A percentile compares a stretch with the other conserved stretches of the same genome.
Evolutionary conservation across 2,113 vertebrate species (phyloP).

Genomic region (Phalacrocorax brasilianus): DNA sequence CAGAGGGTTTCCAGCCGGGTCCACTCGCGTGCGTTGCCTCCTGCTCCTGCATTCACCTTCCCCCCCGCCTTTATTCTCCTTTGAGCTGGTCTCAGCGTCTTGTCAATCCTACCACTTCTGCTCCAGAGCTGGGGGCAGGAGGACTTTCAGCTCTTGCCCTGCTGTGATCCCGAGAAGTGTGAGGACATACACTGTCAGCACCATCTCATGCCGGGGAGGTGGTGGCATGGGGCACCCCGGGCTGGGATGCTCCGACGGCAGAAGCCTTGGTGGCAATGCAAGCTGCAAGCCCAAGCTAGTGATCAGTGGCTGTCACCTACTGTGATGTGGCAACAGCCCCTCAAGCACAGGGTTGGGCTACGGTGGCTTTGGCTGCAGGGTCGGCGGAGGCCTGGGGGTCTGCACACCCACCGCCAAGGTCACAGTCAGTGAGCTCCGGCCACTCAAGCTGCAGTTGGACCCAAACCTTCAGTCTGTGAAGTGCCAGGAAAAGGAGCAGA

Average conservation of each 20-base stretch:
- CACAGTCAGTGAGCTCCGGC: constrained; percentile 43
- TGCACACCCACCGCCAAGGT: not conserved
- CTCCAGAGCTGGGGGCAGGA: not conserved
- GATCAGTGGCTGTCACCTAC: not conserved
- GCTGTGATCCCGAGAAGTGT: not conserved
- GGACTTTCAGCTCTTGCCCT: constrained; percentile 26
- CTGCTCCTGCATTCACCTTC: not conserved
- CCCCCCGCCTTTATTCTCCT: not conserved
- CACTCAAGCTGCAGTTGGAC: constrained; percentile 57
- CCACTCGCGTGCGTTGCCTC: not conserved
- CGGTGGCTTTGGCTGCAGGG: constrained; percentile 5
- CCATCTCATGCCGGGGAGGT: not conserved
- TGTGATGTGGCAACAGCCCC: not conserved
- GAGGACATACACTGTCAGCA: not conserved
- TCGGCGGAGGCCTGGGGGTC: not conserved
- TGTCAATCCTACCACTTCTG: not conserved
- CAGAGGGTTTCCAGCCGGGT: not conserved
- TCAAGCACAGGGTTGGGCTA: not conserved
- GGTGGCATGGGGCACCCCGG: not conserved
- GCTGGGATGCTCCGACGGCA: constrained; percentile 26
- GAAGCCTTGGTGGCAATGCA: constrained; percentile 18
- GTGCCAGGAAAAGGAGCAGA: constrained; percentile 78
- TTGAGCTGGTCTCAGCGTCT: not conserved
- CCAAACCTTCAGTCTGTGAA: constrained; percentile 68
- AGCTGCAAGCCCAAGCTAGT: constrained; percentile 2